phyloP scores from a whole-genome alignment of 2,797 vertebrate species.

The Poeciliopsis presidionis region DNA sequence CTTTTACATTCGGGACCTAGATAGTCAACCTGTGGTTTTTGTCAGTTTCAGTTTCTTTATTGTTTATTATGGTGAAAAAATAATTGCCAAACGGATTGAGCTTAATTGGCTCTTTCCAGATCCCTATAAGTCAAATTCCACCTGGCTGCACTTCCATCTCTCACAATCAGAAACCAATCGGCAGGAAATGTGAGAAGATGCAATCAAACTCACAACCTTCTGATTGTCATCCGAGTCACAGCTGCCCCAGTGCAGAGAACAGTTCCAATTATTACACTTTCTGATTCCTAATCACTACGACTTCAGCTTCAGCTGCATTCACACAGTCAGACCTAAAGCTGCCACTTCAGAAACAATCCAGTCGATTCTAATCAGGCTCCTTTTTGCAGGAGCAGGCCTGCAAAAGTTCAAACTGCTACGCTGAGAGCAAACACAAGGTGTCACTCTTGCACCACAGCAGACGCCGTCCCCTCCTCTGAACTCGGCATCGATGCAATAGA shows the following conservation, averaged over 20 bases:
- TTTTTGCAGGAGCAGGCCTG: not conserved
- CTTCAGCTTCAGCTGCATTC: not conserved
- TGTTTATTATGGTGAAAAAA: not conserved
- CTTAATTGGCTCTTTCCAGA: not conserved
- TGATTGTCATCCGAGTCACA: not conserved
- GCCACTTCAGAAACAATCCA: not conserved
- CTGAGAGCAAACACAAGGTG: conserved; percentile 65
- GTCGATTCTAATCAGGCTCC: not conserved
- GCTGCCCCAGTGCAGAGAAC: not conserved
- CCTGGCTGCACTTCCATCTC: not conserved
- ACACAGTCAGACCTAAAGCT: not conserved
- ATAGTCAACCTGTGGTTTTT: too few relatives aligned
- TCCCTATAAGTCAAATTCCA: not conserved
- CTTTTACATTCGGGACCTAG: too few relatives aligned
- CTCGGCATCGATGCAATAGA: conserved; percentile 63
- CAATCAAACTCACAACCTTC: not conserved
- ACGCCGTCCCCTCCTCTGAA: not conserved
- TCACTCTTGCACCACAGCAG: conserved; percentile 60
- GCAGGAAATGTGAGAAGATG: not conserved
- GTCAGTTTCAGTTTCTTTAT: too few relatives aligned
- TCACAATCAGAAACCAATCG: too few relatives aligned
- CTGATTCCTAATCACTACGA: not conserved
- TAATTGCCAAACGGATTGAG: not conserved
- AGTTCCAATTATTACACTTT: not conserved
- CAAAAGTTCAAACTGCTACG: conserved; percentile 27